Conservation (phyloP, 2,888 invertebrate genomes). For the Chrysolina oricalcia region DNA sequence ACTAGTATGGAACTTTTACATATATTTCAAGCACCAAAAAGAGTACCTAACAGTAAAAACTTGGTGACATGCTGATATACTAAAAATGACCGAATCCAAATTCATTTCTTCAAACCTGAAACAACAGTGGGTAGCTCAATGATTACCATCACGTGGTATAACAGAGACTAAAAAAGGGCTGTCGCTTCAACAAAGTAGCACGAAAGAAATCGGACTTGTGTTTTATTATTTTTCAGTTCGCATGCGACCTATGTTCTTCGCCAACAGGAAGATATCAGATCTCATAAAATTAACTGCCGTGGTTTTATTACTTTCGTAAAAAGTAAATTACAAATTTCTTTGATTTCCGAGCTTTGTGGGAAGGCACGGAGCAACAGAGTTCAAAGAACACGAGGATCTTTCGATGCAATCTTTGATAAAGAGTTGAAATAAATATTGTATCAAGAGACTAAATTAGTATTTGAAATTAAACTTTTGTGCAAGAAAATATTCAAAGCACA, state of each 20-base stretch:
- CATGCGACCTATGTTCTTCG: neutral
- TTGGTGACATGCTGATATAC: too few species aligned
- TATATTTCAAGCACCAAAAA: too few species aligned
- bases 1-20: too few species aligned
- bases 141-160: too few species aligned
- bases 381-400: constrained; percentile 17
- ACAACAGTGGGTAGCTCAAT: too few species aligned
- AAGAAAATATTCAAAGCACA: neutral
- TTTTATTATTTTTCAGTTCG: neutral
- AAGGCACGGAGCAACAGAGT: constrained; percentile 4
- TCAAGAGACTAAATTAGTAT: constrained; percentile 15
- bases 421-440: neutral
- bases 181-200: neutral
- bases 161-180: too few species aligned
- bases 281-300: constrained; percentile 21
- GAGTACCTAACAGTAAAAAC: too few species aligned
- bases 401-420: constrained; percentile 20
- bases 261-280: constrained; percentile 15
- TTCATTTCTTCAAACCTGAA: too few species aligned
- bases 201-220: neutral
- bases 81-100: too few species aligned
- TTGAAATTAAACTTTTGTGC: constrained; percentile 14
- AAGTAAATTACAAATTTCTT: constrained; percentile 27
- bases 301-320: constrained; percentile 24
- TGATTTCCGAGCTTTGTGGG: constrained; percentile 18